phyloP scores from a whole-genome alignment of 2,888 invertebrate species.

The Drosophila mayaguana region DNA sequence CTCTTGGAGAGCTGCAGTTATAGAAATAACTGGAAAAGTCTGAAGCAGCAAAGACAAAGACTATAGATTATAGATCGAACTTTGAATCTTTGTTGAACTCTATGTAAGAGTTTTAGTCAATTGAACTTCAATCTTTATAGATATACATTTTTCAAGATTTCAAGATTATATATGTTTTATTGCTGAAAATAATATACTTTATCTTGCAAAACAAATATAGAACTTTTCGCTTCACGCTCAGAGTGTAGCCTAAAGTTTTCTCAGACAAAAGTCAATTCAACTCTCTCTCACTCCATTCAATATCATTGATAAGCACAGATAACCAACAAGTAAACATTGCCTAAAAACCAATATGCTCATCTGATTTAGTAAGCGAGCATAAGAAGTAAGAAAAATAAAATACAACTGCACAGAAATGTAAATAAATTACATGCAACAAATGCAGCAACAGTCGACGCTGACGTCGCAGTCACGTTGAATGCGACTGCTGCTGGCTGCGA shows the following conservation, averaged over 20 bases:
- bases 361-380: background rate
- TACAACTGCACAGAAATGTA: slow-evolving; percentile 64
- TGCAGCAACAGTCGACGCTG: slow-evolving; percentile 49
- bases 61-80: no score
- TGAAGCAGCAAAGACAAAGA: background rate
- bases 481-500: slow-evolving; percentile 48
- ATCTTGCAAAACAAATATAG: no score
- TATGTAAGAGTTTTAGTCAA: no score
- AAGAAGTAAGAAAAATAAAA: slow-evolving; percentile 5
- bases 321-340: background rate
- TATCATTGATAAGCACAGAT: background rate
- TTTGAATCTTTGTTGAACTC: no score
- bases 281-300: background rate
- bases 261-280: background rate
- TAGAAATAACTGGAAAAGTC: background rate
- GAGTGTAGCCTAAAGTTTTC: no score
- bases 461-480: slow-evolving; percentile 68
- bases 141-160: no score
- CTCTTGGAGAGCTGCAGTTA: background rate
- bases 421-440: slow-evolving; percentile 77
- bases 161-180: no score
- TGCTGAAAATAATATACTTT: no score
- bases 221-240: no score
- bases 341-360: background rate
- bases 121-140: no score